Conservation (phyloP, 2,113 vertebrate species). For the Megalops atlanticus region DNA sequence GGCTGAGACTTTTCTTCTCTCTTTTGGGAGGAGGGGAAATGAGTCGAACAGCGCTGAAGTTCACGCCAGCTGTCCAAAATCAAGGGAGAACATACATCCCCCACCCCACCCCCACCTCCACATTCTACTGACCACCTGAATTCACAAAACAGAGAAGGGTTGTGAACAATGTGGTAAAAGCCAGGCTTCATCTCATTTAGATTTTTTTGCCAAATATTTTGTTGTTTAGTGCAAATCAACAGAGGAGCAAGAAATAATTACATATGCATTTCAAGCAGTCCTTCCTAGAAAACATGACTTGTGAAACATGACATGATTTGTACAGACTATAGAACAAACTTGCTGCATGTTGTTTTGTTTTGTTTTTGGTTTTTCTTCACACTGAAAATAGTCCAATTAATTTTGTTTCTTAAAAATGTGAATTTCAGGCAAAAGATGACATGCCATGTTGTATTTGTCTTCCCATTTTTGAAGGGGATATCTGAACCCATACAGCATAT, state of each 20-base stretch:
- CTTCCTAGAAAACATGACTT: no score
- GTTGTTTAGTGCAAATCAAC: slow-evolving; percentile 49
- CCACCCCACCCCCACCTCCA: background rate
- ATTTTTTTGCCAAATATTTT: slow-evolving; percentile 56
- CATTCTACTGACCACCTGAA: slow-evolving; percentile 22
- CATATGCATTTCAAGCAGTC: no score
- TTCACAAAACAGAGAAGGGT: slow-evolving; percentile 49
- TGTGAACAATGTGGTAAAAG: slow-evolving; percentile 47
- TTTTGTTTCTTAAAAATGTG: background rate
- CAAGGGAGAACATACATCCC: background rate
- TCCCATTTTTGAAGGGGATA: background rate
- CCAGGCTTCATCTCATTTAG: slow-evolving; percentile 53
- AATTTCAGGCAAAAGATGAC: background rate
- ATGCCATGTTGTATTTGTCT: background rate
- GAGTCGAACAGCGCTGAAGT: background rate
- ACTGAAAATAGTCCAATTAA: background rate
- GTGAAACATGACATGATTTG: background rate
- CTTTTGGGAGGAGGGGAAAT: background rate
- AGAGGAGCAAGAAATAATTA: no score
- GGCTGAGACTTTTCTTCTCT: background rate
- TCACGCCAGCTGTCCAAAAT: background rate
- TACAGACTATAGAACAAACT: background rate
- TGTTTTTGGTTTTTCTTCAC: background rate
- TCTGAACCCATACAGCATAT: background rate
- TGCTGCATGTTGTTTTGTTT: no score